Conservation (phyloP, 2,888 invertebrate species). For the Polyommatus icarus region DNA sequence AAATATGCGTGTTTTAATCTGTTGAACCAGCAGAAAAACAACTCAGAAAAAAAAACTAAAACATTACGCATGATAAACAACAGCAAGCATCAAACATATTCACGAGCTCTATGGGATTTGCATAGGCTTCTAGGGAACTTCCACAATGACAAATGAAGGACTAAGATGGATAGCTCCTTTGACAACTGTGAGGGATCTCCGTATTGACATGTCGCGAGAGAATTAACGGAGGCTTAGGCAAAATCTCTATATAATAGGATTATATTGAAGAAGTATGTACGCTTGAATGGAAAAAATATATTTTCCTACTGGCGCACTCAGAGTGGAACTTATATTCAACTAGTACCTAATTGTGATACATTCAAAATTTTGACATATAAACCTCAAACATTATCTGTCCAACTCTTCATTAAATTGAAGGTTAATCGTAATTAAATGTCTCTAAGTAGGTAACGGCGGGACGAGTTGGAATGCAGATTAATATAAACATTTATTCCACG, state of each 20-base stretch:
- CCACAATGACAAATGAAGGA: constrained; percentile 56
- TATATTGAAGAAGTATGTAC: not conserved
- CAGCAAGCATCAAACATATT: not conserved
- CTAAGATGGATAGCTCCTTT: constrained; percentile 61
- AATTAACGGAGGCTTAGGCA: constrained; percentile 23
- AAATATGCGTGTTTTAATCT: not conserved
- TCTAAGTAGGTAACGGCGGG: too few relatives aligned
- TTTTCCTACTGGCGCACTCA: too few relatives aligned
- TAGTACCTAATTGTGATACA: too few relatives aligned
- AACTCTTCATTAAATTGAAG: too few relatives aligned
- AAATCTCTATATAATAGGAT: constrained; percentile 14
- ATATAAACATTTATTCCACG: too few relatives aligned
- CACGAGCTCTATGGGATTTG: constrained; percentile 38
- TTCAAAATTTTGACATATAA: too few relatives aligned
- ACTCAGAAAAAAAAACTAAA: not conserved
- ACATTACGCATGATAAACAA: not conserved
- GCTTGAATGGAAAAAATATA: not conserved
- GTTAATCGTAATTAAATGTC: too few relatives aligned
- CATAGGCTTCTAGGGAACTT: constrained; percentile 39
- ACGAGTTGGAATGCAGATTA: too few relatives aligned
- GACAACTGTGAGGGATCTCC: constrained; percentile 57
- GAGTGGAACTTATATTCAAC: too few relatives aligned
- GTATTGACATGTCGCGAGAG: constrained; percentile 39
- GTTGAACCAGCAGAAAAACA: too few relatives aligned
- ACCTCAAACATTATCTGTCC: too few relatives aligned